Evolutionary conservation across 2,797 vertebrate genomes (phyloP).

Genomic region (Peromyscus attwateri): DNA sequence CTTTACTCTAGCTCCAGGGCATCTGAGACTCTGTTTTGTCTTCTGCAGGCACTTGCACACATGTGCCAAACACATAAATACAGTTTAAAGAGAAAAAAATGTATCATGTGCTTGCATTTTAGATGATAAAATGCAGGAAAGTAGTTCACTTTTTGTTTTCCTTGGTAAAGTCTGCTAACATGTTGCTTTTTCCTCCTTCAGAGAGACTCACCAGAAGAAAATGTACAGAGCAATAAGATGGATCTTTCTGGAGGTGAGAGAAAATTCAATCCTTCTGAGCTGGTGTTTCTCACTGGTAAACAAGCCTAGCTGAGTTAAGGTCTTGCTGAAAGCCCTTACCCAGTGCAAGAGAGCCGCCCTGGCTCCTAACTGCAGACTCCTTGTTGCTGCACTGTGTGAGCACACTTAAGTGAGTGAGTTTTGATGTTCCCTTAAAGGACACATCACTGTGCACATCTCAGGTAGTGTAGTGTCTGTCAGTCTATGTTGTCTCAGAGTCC

Average conservation of each 20-base stretch:
- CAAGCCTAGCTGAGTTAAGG: neutral
- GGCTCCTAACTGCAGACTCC: neutral
- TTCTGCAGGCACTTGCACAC: neutral
- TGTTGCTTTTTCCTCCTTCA: slow-evolving; percentile 84
- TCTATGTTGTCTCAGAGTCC: neutral
- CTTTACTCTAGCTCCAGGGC: neutral
- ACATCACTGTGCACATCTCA: neutral
- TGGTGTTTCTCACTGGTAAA: neutral
- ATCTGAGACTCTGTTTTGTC: neutral
- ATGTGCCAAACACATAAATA: neutral
- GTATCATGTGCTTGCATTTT: neutral
- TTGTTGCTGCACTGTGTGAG: neutral
- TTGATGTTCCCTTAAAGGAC: neutral
- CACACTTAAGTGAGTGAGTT: neutral
- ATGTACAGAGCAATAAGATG: slow-evolving; percentile 95
- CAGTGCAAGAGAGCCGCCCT: neutral
- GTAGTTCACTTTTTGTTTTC: slow-evolving; percentile 29
- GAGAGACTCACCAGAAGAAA: slow-evolving; percentile 97
- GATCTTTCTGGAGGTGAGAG: slow-evolving; percentile 92
- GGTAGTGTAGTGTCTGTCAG: neutral
- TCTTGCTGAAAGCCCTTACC: neutral
- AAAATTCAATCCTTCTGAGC: neutral
- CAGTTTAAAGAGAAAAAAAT: slow-evolving; percentile 15
- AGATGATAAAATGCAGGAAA: slow-evolving; percentile 40
- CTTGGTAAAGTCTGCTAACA: slow-evolving; percentile 28